These are phyloP conservation scores for Arctocebus calabarensis DNA, from an alignment of 2,797 vertebrate genomes.

Conservation along the genomic window DNA sequence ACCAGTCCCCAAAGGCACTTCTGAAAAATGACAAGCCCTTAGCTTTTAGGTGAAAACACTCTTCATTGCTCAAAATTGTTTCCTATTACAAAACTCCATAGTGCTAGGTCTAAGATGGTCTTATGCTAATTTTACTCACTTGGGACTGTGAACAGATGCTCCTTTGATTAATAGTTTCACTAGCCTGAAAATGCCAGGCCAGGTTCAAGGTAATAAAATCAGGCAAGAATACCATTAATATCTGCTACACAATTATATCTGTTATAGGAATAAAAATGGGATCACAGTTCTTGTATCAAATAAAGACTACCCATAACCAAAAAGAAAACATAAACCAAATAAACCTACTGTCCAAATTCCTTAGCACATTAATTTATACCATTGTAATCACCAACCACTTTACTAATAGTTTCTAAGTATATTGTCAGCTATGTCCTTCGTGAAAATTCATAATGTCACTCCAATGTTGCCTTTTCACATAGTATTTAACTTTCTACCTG, in stretches of 20 bases:
- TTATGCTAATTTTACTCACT: slow-evolving; percentile 80
- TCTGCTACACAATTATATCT: slow-evolving; percentile 55
- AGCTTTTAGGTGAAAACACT: slow-evolving; percentile 79
- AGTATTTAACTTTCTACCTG: not conserved
- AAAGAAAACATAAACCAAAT: slow-evolving; percentile 24
- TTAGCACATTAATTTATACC: not conserved
- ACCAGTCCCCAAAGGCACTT: slow-evolving; percentile 80
- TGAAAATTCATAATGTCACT: not conserved
- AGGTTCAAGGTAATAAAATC: slow-evolving; percentile 81
- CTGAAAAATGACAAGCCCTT: slow-evolving; percentile 82
- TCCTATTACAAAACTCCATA: slow-evolving; percentile 71
- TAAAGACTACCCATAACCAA: slow-evolving; percentile 47
- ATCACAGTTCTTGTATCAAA: slow-evolving; percentile 7
- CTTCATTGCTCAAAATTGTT: slow-evolving; percentile 81
- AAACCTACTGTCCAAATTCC: not conserved
- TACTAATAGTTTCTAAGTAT: not conserved
- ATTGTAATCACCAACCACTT: not conserved
- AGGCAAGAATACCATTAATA: slow-evolving; percentile 78
- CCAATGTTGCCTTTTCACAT: not conserved
- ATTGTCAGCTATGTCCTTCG: not conserved
- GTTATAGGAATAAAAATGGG: slow-evolving; percentile 56
- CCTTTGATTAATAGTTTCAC: slow-evolving; percentile 83
- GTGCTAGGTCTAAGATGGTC: slow-evolving; percentile 64
- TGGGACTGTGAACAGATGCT: slow-evolving; percentile 82
- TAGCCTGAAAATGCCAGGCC: slow-evolving; percentile 80